Evolutionary conservation across 2,888 invertebrate genomes (phyloP), one percentile per base, ranked within the genome.

Genomic region (Caenorhabditis uteleia): DNA sequence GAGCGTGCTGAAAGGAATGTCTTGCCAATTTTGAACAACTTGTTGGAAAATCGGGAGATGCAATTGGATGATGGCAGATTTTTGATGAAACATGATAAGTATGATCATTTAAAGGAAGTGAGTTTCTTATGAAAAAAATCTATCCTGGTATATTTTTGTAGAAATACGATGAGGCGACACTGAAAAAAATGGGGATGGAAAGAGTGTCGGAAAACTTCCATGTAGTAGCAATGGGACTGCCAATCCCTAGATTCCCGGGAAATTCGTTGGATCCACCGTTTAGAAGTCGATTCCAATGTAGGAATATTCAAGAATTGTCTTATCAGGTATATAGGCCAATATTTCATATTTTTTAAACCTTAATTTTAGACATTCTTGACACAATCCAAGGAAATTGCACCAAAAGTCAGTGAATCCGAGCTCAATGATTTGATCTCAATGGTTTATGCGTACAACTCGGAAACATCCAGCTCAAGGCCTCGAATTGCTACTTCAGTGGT

Each of bases 1-100:
- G 95, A 97, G 86, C 95, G 95, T 84, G 94, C 95, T 0, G 97
- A 97, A 84, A 87, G 95, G 45, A 97, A 97, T 87, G 95, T 97
- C 38, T 86, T 97, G 61, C 95, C 95, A 31, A 91, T 97, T 44
- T 86, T 97, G 36, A 97, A 97, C 85, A 97, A 97, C 86, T 87
- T 97, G 51, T 86, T 97, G 49, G 95, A 97, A 86, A 97, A 97
- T 85, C 33, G 68, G n/a, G 97, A 97, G 86, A 95, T 97, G 95
- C 93, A 95, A 85, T 87, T 97, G 62, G 95, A 97, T 86, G 95
- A 95, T 86, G 97, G 97, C 0, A 87, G 94, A 76, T 92, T 95
- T 84, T 86, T 97, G 34, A 90, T 97, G 83, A 90, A 93, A 0
- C 90, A 93, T 8, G 86, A 88, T 3, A 88, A 93, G 86, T 97